phyloP scores from a whole-genome alignment of 37 sponge, comb jelly and placozoan genomes.

The Aplysina aerophoba region DNA sequence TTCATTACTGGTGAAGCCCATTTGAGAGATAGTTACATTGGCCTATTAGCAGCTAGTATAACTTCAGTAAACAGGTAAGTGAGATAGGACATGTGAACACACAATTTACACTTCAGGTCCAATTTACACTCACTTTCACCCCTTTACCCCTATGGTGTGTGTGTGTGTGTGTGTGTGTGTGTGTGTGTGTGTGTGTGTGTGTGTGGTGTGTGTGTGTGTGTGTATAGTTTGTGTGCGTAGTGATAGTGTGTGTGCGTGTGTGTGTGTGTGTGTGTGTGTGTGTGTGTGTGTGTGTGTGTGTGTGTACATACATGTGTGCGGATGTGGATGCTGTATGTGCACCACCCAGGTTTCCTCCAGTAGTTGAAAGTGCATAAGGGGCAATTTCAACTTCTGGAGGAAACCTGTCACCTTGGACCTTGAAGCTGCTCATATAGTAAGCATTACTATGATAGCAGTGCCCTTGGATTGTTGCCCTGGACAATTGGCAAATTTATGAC shows the following conservation, averaged over 20 bases:
- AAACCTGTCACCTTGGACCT: too few relatives aligned
- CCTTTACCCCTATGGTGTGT: not conserved
- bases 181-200: conserved; percentile 30
- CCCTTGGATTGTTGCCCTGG: too few relatives aligned
- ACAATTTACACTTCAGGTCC: too few relatives aligned
- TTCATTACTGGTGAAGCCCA: too few relatives aligned
- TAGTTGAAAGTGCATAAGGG: too few relatives aligned
- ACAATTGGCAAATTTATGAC: too few relatives aligned
- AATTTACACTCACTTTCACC: too few relatives aligned
- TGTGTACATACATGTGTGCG: not conserved
- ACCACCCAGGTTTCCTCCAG: conserved; percentile 3
- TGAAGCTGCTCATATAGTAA: not conserved
- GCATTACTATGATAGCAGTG: not conserved
- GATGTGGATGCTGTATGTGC: conserved; percentile 5
- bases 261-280: conserved; percentile 42
- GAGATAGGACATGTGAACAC: too few relatives aligned
- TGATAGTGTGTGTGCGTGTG: conserved; percentile 43
- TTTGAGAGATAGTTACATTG: too few relatives aligned
- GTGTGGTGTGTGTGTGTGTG: conserved; percentile 22
- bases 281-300: not conserved
- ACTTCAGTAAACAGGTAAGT: too few relatives aligned
- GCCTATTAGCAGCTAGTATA: too few relatives aligned
- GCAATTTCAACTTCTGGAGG: too few relatives aligned
- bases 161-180: conserved; percentile 28
- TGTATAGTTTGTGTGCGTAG: conserved; percentile 43